These are phyloP conservation scores for Aplocera efformata DNA, from an alignment of 2,888 invertebrate species.

Conservation along the genomic window DNA sequence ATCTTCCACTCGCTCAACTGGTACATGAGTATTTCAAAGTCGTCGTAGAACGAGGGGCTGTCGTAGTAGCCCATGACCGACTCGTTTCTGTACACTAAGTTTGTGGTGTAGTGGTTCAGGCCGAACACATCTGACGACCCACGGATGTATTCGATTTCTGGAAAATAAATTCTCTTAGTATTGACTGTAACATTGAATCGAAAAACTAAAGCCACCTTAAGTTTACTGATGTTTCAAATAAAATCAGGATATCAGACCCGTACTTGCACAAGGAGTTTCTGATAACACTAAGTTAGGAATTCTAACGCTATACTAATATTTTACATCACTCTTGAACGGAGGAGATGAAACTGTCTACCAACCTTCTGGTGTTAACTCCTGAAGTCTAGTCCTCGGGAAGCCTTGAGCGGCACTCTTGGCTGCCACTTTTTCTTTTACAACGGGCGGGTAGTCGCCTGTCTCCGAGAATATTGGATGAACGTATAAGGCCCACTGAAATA, in stretches of 20 bases:
- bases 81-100: constrained; percentile 40
- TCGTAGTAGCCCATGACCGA: constrained; percentile 28
- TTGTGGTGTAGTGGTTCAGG: constrained; percentile 83
- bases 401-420: constrained; percentile 60
- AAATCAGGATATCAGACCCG: too few species aligned
- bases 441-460: constrained; percentile 70
- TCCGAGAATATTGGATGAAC: constrained; percentile 69
- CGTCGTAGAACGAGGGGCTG: constrained; percentile 36
- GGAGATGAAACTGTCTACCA: background rate
- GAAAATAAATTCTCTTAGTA: background rate
- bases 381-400: constrained; percentile 46
- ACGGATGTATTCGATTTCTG: constrained; percentile 49
- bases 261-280: too few species aligned
- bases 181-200: too few species aligned
- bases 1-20: constrained; percentile 31
- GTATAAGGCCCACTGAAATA: constrained; percentile 60
- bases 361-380: constrained; percentile 13
- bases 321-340: background rate
- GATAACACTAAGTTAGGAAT: too few species aligned
- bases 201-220: too few species aligned
- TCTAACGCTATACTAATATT: too few species aligned
- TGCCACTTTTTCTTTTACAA: constrained; percentile 45
- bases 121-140: constrained; percentile 56
- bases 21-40: constrained; percentile 28
- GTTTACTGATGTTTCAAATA: too few species aligned